Evolutionary conservation across 2,797 vertebrate species (phyloP).

Genomic region (Adelosebastes latens): DNA sequence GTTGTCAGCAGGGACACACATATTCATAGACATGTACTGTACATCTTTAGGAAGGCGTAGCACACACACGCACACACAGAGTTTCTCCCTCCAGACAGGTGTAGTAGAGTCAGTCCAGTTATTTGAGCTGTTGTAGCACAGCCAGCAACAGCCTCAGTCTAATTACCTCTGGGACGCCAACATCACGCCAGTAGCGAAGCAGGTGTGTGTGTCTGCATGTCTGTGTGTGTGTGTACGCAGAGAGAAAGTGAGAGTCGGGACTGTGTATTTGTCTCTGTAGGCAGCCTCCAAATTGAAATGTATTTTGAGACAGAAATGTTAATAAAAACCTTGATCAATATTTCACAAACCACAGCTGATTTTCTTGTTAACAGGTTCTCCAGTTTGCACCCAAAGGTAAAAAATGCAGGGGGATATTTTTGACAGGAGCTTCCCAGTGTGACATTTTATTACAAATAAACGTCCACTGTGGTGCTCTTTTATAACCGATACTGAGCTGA

Average conservation of each 20-base stretch:
- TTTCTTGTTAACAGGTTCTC: conserved; percentile 51
- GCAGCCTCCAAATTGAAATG: conserved; percentile 56
- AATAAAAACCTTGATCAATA: conserved; percentile 69
- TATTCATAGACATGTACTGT: neutral
- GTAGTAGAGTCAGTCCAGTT: conserved; percentile 68
- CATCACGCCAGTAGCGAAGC: conserved; percentile 65
- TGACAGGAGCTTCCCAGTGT: conserved; percentile 22
- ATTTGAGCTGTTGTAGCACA: conserved; percentile 74
- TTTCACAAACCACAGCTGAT: conserved; percentile 62
- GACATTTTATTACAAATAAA: conserved; percentile 40
- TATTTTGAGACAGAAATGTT: conserved; percentile 55
- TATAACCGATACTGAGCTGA: conserved; percentile 17
- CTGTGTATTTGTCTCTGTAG: conserved; percentile 50
- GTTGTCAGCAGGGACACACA: neutral
- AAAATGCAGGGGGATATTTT: conserved; percentile 22
- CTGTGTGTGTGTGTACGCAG: neutral
- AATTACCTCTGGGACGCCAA: conserved; percentile 75
- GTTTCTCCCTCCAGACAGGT: conserved; percentile 63
- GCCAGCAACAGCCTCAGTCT: conserved; percentile 70
- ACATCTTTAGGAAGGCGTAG: neutral
- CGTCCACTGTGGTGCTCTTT: conserved; percentile 8
- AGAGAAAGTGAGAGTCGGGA: conserved; percentile 33
- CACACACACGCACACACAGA: neutral
- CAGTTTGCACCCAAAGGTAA: conserved; percentile 24
- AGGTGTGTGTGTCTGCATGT: conserved; percentile 37